Base-by-base conservation (phyloP, 1,140 invertebrate species). In the Xylocopa sonorina region DNA sequence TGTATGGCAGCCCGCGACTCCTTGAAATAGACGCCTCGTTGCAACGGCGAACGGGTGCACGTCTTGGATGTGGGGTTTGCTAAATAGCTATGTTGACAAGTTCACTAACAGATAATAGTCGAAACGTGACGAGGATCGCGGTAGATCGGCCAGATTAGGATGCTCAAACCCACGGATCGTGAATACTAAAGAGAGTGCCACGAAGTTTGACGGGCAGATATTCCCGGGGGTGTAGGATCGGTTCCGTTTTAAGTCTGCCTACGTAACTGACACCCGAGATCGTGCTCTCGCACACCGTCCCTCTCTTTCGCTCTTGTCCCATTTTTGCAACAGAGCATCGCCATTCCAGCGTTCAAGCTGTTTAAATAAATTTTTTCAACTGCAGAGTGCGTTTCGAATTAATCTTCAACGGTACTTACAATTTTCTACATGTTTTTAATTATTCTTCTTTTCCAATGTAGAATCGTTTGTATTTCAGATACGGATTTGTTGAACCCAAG, bases 81-180 rank as follows among this genome's bases (percentile, higher is more conserved):
- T 66, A 66, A 66, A 66, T 66, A 66, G 27, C 43, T 48, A 29
- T 21, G 43, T 41, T 66, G 63, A 66, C 24, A 66, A 32, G 63
- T 66, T n/a, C 27, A 21, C 27, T 48, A 66, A 66, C 63, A 32
- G 43, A 66, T 46, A 66, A 66, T 48, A 48, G 27, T n/a, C 27
- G 43, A 48, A 66, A 66, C 63, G 27, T 66, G 43, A 3, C 43
- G 32, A 48, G 41, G 27, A 66, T 66, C 43, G 32, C 18, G 43
- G 32, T 41, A 48, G 43, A 66, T 66, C 29, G 27, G 27, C 18
- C 43, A 48, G 27, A 66, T 66, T 48, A 29, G 27, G 27, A 66
- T 48, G 27, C 63, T 48, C 10, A n/a, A n/a, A 32, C 18, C 9
- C 27, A 32, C 9, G 41, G 43, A 55, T 55, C 53, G 53, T 55